Conservation (phyloP, 1,140 invertebrate genomes). For the Ooceraea biroi region DNA sequence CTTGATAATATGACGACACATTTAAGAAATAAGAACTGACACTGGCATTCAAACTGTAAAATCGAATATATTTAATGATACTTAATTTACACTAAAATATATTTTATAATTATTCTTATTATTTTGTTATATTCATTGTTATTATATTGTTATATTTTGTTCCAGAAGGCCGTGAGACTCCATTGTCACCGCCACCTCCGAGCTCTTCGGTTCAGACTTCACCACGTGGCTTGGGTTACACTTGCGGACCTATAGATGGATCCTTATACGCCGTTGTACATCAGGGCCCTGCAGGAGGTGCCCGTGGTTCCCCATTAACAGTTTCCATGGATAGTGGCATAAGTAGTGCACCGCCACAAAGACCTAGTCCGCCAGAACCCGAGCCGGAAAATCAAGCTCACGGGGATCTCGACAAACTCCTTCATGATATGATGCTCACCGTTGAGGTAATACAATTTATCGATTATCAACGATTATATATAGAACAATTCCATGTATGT, state of each 20-base stretch:
- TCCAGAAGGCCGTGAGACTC: slow-evolving; percentile 84
- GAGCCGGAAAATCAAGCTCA: slow-evolving; percentile 83
- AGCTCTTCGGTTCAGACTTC: slow-evolving; percentile 83
- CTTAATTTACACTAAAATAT: neutral
- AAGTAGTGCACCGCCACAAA: slow-evolving; percentile 88
- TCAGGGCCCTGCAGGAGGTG: slow-evolving; percentile 85
- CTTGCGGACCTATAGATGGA: slow-evolving; percentile 94
- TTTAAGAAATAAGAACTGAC: neutral
- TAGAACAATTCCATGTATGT: neutral
- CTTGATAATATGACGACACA: neutral
- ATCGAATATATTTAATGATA: neutral
- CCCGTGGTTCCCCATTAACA: slow-evolving; percentile 90
- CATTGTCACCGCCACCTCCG: slow-evolving; percentile 82
- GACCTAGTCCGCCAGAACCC: slow-evolving; percentile 83
- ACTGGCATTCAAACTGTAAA: neutral
- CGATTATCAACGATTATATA: neutral
- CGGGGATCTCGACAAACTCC: slow-evolving; percentile 90
- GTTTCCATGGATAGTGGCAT: slow-evolving; percentile 95
- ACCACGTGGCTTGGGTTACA: slow-evolving; percentile 87
- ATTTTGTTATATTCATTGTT: slow-evolving; percentile 22
- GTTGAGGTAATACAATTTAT: slow-evolving; percentile 88
- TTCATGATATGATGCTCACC: slow-evolving; percentile 93
- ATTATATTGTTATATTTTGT: slow-evolving; percentile 52
- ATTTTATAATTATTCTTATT: neutral
- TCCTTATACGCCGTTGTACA: slow-evolving; percentile 94